Base-by-base conservation (phyloP, 1,140 invertebrate genomes). In the Triops cancriformis region DNA sequence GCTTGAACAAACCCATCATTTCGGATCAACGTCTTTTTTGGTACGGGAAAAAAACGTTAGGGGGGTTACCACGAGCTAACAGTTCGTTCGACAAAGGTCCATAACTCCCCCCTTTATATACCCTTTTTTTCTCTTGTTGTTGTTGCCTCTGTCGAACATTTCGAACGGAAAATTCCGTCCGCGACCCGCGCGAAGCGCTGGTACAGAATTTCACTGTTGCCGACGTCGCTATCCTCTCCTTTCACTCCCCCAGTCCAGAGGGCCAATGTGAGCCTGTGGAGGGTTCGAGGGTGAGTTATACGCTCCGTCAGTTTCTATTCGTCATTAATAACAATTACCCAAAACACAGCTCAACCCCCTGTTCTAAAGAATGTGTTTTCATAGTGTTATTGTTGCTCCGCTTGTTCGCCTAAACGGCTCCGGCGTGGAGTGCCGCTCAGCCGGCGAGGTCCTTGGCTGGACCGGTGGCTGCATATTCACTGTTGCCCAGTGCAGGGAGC, bases 241-340 rank as follows among this genome's bases (percentile, higher is more conserved):
- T 37, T 37, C 31, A 7, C 31, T 37, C n/a, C n/a, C n/a, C n/a
- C n/a, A 37, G 31, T 4, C 2, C 2, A 2, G 31, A 37, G 31
- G 31, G 2, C 31, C 31, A 37, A 37, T 37, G 2, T 37, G 31
- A 37, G 7, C 2, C 31, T 37, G 2, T 37, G 31, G 31, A 37
- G 31, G 23, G 51, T 64, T 64, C 51, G 9, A 64, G n/a, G 31
- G 31, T 37, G 31, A 64, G 51, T 23, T 64, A 23, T 23, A 64
- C 51, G 51, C 51, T 64, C 51, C 51, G 51, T 64, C 51, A 64
- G 51, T 64, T 64, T 23, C 51, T 64, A 64, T 64, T 64, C 23
- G 51, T 64, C 51, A 64, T 64, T 64, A 64, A 37, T 37, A 37
- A 64, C 51, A 64, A 64, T 64, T 64, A 14, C 51, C 51, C 51